A percentile compares a stretch with the other conserved stretches of the same genome.
phyloP scores from a whole-genome alignment of 2,797 vertebrate genomes.

The Zalophus californianus region DNA sequence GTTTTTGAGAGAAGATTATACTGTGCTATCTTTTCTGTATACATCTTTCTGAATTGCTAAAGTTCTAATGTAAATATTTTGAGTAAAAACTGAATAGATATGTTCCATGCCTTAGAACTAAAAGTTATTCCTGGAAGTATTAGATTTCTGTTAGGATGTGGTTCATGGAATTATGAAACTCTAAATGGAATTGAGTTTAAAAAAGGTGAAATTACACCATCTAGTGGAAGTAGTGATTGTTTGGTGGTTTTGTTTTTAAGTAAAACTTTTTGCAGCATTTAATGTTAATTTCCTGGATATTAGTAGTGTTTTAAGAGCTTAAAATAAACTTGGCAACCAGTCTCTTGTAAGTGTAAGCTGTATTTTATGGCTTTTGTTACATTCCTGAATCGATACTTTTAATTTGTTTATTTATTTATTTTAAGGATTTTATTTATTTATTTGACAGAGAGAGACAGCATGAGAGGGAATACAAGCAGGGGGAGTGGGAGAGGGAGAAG shows the following conservation, averaged over 20 bases:
- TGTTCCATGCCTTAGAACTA: constrained; percentile 29
- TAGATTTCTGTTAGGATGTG: constrained; percentile 20
- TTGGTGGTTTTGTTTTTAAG: constrained; percentile 63
- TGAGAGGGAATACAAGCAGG: no score
- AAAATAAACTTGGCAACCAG: constrained; percentile 43
- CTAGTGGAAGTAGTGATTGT: constrained; percentile 76
- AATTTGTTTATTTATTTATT: neutral
- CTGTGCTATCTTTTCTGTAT: neutral
- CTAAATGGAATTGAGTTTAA: neutral
- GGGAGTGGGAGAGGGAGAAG: no score
- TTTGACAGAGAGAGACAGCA: no score
- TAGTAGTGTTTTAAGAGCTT: constrained; percentile 54
- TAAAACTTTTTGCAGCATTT: constrained; percentile 48
- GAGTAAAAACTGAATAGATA: constrained; percentile 52
- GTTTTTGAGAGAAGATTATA: neutral
- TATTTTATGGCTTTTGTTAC: constrained; percentile 64
- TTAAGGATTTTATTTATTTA: no score
- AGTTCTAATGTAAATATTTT: constrained; percentile 57
- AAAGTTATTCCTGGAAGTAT: constrained; percentile 39
- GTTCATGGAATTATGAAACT: constrained; percentile 54
- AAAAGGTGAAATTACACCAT: constrained; percentile 69
- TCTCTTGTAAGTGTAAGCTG: constrained; percentile 31
- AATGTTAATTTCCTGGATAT: constrained; percentile 30
- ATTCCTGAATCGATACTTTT: constrained; percentile 48
- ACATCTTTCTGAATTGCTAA: constrained; percentile 22